Evolutionary conservation across 2,797 vertebrate genomes (phyloP), one percentile per base, ranked within the genome.

Genomic region (Cygnus olor): DNA sequence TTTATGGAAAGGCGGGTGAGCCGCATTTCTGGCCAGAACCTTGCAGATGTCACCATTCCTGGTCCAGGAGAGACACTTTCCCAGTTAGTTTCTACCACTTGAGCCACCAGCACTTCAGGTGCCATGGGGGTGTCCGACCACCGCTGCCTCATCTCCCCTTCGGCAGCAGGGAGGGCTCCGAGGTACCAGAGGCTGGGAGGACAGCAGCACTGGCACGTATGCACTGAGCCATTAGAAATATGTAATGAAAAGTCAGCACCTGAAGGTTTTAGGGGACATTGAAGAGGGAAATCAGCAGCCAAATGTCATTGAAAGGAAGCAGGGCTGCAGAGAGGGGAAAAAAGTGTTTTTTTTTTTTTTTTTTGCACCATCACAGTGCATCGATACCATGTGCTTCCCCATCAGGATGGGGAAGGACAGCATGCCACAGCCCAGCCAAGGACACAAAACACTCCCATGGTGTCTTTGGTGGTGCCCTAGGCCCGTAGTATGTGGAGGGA

Each of bases 381-480:
- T 13, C 0, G 0, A 8, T 5, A 30, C 4, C 9, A 12, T 2
- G 1, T 1, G 1, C 2, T 49, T 6, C 5, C 2, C 30, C 24
- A 9, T 21, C 2, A 1, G 57, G 42, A 30, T 0, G 1, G 21
- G 24, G 24, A 51, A 42, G 82, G 38, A 13, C 1, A 7, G 65
- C 11, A 30, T 66, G 9, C 28, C 45, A 45, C 2, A 0, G 25
- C 49, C 24, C 49, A 49, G 24, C 13, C 7, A 36, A 66, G 60
- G 91, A 45, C 72, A 61, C 22, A 36, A 58, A 45, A 4, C 2
- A 1, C 12, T 22, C 66, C 16, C 10, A 2, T 30, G 30, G 9
- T 49, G 34, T 4, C 16, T 53, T 54, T 58, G 36, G 78, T 45
- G 58, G 10, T 11, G 42, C n/a, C 24, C 4, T 17, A 21, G 36